phyloP scores from a whole-genome alignment of 92 coral and sea anemone genomes.

The Porites lobata region DNA sequence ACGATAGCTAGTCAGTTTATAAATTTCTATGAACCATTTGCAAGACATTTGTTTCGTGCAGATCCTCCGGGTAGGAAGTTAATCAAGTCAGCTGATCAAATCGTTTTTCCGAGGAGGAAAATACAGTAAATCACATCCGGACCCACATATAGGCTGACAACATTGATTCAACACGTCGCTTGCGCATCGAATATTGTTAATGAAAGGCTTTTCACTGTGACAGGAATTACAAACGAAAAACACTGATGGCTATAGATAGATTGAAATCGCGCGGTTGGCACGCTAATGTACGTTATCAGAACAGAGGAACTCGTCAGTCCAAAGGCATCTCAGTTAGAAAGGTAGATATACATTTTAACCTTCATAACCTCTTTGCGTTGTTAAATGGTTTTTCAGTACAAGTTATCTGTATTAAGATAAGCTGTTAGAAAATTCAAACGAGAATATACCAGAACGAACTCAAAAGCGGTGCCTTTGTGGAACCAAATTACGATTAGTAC shows the following conservation, averaged over 20 bases:
- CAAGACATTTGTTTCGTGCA: conserved; percentile 20
- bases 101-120: conserved; percentile 1
- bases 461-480: neutral
- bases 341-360: neutral
- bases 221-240: neutral
- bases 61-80: conserved; percentile 37
- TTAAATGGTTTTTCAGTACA: neutral
- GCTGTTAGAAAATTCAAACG: too few relatives aligned
- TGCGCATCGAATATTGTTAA: neutral
- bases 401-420: neutral
- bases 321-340: neutral
- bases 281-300: neutral
- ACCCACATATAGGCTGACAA: neutral
- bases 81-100: neutral
- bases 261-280: neutral
- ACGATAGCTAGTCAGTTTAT: neutral
- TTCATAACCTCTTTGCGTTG: neutral
- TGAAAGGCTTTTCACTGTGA: neutral
- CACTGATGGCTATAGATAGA: neutral
- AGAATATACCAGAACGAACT: neutral
- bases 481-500: neutral
- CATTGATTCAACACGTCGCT: neutral
- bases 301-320: too few relatives aligned
- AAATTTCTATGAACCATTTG: neutral
- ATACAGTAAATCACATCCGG: conserved; percentile 27